phyloP scores from a whole-genome alignment of 2,797 vertebrate genomes.

The Rousettus madagascariensis region DNA sequence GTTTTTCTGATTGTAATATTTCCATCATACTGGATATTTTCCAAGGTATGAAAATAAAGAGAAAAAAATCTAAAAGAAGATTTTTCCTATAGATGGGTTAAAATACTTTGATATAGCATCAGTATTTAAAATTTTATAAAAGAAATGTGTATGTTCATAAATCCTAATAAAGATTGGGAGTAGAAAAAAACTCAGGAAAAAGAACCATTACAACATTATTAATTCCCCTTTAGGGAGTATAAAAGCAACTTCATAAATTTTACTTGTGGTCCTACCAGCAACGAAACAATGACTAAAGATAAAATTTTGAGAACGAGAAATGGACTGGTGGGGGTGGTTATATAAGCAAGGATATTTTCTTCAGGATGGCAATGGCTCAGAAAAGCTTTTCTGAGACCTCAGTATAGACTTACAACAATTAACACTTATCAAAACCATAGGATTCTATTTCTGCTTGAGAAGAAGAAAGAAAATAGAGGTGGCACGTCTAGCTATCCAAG shows the following conservation, averaged over 20 bases:
- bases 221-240: not conserved
- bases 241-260: not conserved
- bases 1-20: not conserved
- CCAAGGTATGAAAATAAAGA: not conserved
- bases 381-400: conserved; percentile 2
- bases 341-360: not conserved
- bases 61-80: not conserved
- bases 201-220: not conserved
- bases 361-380: not conserved
- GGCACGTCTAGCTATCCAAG: not conserved
- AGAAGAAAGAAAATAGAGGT: not conserved
- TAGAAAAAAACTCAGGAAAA: not conserved
- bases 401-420: not conserved
- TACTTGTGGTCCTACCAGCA: not conserved
- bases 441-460: not conserved
- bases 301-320: not conserved
- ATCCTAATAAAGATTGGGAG: not conserved
- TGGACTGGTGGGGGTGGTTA: not conserved
- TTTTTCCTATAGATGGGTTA: not conserved
- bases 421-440: not conserved
- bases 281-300: not conserved
- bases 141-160: not conserved
- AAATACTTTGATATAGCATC: not conserved
- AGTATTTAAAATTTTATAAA: conserved; percentile 41
- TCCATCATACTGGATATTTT: not conserved